A percentile compares a stretch with the other conserved stretches of the same genome.
These are phyloP conservation scores for Polydrusus tereticollis DNA, from an alignment of 2,888 invertebrate species.

Conservation along the genomic window DNA sequence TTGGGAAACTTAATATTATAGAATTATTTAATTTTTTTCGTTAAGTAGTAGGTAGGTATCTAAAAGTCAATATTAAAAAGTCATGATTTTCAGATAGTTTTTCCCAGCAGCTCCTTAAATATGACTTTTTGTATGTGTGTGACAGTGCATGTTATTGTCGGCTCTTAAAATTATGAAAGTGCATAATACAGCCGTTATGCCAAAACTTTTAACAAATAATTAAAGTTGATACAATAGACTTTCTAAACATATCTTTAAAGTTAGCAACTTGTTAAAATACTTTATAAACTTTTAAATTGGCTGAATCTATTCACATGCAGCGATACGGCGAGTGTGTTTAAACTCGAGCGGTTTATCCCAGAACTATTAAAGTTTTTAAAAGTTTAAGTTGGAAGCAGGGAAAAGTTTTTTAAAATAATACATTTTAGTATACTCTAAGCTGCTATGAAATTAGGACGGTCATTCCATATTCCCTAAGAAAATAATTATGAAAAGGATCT, in stretches of 20 bases:
- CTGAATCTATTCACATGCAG: slow-evolving; percentile 19
- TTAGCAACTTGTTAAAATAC: slow-evolving; percentile 28
- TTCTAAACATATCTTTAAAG: slow-evolving; percentile 17
- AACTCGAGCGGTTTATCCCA: slow-evolving; percentile 3
- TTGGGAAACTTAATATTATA: too few species aligned
- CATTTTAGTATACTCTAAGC: neutral
- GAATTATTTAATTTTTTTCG: too few species aligned
- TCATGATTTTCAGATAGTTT: too few species aligned
- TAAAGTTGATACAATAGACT: slow-evolving; percentile 24
- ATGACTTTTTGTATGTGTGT: too few species aligned
- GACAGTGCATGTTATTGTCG: too few species aligned
- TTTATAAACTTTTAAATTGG: slow-evolving; percentile 25
- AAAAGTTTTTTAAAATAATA: neutral
- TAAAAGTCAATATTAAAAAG: too few species aligned
- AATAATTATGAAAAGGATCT: too few species aligned
- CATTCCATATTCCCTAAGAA: too few species aligned
- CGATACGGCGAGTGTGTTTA: slow-evolving; percentile 12
- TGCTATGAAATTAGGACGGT: neutral
- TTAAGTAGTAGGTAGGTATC: too few species aligned
- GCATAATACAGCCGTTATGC: neutral
- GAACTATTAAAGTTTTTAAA: neutral
- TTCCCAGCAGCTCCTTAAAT: too few species aligned
- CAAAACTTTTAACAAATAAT: slow-evolving; percentile 22
- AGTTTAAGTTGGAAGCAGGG: neutral
- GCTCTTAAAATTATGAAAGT: neutral